Base-by-base conservation (phyloP, 2,888 invertebrate genomes). In the Cosmorhoe ocellata region DNA sequence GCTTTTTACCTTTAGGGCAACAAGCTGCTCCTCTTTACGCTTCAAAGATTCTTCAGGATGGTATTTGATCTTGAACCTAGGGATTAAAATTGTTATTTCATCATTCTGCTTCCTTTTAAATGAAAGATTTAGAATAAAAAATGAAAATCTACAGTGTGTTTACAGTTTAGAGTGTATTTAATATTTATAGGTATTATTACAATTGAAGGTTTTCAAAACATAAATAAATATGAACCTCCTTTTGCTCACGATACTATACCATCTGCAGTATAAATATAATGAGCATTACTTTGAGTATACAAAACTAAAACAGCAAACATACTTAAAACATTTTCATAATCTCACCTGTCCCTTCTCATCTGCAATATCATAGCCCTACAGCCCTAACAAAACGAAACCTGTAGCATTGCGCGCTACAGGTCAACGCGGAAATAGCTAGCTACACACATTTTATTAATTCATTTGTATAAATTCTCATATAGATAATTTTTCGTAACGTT, bases 41-140 rank as follows among this genome's bases (percentile, higher is more conserved):
- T 96, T 97, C 26, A 95, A 92, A 43, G 97, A 97, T 75, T 99
- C 99, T 82, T 98, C 98, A 2, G 99, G 99, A 83, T 99, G 99
- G 78, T 99, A 99, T 91, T 99, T 99, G 67, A 96, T 94, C 90
- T 98, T 98, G 93, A 99, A 99, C 99, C 99, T 99, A 58, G 12
- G 38, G 45, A 48, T 37, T 41, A 47, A 44, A 56, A 58, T 32
- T 37, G 18, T 39, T 11, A 51, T 46, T 44, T 45, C 22, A 49
- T 49, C 45, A 51, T 48, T 38, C 30, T 41, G 40, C 44, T 41
- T 32, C 27, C 12, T 39, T 27, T 34, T n/a, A 3, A 7, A 8
- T 24, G 11, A 12, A 41, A 24, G n/a, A 10, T 34, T 34, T 39
- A 38, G 32, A 39, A 34, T 18, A 33, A 37, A 33, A 37, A 50